phyloP scores from a whole-genome alignment of 2,797 vertebrate genomes.

The Vireo griseus region DNA sequence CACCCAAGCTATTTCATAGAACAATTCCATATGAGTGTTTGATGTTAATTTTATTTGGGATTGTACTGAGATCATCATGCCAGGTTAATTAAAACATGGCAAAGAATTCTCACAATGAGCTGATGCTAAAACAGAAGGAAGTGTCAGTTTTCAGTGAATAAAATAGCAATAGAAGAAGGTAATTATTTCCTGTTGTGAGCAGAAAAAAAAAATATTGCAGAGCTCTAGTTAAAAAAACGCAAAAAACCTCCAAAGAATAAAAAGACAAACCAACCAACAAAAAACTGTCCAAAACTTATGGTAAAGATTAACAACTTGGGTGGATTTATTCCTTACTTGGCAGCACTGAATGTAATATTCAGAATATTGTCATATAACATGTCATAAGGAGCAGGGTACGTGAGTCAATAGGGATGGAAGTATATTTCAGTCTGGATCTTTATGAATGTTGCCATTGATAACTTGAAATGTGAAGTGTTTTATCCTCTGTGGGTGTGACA shows the following conservation, averaged over 20 bases:
- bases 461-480: not conserved
- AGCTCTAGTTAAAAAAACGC: not conserved
- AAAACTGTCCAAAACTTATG: not conserved
- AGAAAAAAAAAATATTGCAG: conserved; percentile 7
- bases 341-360: not conserved
- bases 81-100: conserved; percentile 60
- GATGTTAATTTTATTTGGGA: conserved; percentile 55
- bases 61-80: conserved; percentile 26
- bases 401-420: not conserved
- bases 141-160: conserved; percentile 1
- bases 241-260: not conserved
- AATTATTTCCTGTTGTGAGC: conserved; percentile 12
- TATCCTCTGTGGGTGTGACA: not conserved
- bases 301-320: not conserved
- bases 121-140: conserved; percentile 45
- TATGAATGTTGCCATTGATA: not conserved
- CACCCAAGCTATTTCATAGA: conserved; percentile 27
- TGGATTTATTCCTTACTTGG: conserved; percentile 23
- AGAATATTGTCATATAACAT: not conserved
- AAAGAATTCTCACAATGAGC: conserved; percentile 34
- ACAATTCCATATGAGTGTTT: conserved; percentile 28
- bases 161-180: not conserved
- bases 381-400: not conserved
- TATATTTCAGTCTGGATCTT: not conserved
- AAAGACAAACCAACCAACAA: not conserved